A percentile compares a stretch with the other conserved stretches of the same genome.
These are phyloP conservation scores for Parazoanthus swiftii DNA, from an alignment of 92 coral and sea anemone species.

Conservation along the genomic window DNA sequence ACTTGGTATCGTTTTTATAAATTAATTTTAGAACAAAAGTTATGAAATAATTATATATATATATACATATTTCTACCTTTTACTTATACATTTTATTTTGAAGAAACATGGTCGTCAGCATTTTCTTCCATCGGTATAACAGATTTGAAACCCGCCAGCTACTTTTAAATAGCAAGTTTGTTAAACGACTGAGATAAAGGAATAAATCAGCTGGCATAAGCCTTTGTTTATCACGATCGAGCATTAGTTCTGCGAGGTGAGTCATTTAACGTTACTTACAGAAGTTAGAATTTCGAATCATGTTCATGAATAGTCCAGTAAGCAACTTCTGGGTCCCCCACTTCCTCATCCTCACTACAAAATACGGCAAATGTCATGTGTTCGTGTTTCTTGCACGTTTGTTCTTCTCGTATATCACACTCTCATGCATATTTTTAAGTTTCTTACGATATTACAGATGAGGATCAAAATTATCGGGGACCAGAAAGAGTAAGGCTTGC, in stretches of 20 bases:
- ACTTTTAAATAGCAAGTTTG: too few relatives aligned
- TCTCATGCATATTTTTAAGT: too few relatives aligned
- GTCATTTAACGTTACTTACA: conserved; percentile 35
- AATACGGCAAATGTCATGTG: conserved; percentile 22
- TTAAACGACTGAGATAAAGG: too few relatives aligned
- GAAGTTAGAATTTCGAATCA: conserved; percentile 27
- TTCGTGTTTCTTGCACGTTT: background rate
- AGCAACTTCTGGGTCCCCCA: conserved; percentile 42
- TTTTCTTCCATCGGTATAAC: too few relatives aligned
- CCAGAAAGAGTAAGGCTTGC: background rate
- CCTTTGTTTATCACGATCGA: background rate
- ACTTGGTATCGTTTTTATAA: too few relatives aligned
- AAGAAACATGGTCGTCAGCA: too few relatives aligned
- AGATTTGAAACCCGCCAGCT: too few relatives aligned
- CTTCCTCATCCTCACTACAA: conserved; percentile 38
- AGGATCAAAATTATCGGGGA: background rate
- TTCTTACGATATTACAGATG: background rate
- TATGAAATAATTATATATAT: too few relatives aligned
- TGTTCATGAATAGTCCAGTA: conserved; percentile 41
- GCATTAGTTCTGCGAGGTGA: background rate
- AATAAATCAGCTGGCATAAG: too few relatives aligned
- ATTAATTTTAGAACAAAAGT: too few relatives aligned
- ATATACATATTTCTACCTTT: too few relatives aligned
- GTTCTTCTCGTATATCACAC: background rate
- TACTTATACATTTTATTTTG: too few relatives aligned